Base-by-base conservation (phyloP, 1,140 invertebrate genomes). In the Himalopsyche phryganea region DNA sequence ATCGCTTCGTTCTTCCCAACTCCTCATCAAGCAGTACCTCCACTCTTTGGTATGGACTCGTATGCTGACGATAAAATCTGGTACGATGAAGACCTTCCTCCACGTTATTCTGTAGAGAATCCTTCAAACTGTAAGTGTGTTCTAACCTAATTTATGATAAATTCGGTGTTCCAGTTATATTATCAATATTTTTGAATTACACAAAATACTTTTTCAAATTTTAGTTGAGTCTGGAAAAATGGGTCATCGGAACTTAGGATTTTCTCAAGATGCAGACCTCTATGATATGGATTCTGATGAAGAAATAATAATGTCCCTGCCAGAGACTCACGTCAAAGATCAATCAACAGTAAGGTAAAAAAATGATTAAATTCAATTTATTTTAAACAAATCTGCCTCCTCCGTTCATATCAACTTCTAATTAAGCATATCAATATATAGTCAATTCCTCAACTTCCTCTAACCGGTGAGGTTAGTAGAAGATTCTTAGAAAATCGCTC, bases 11-110 rank as follows among this genome's bases (percentile, higher is more conserved):
- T 63, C 14, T 63, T 57, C 40, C 57, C 57, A 13, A 53, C 38
- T 14, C 57, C 57, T 17, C 49, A 63, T 44, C 57, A 63, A 42
- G 13, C 6, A 28, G 40, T 63, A 7, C 61, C 61, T 7, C 53
- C 61, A 0, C 35, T 63, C 7, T 60, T 40, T 35, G 56, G 40
- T 3, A 14, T 17, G 14, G 56, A 63, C 28, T 32, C 45, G 1
- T 58, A 49, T 38, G 23, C 50, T 14, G 56, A 59, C 11, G 61
- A 63, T 13, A 38, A 28, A 14, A 18, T 11, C 10, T 59, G 56
- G 61, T 14, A 23, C 7, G 50, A 52, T 13, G 33, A 50, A 36
- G 50, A 52, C 23, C 14, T 50, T 1, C 53, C 53, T 9, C 53
- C 45, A 1, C 20, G 17, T 15, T 56, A 56, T 19, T 40, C 35